A percentile compares a stretch with the other conserved stretches of the same genome.
phyloP scores from a whole-genome alignment of 2,113 vertebrate species.

The Tyrannus savana region DNA sequence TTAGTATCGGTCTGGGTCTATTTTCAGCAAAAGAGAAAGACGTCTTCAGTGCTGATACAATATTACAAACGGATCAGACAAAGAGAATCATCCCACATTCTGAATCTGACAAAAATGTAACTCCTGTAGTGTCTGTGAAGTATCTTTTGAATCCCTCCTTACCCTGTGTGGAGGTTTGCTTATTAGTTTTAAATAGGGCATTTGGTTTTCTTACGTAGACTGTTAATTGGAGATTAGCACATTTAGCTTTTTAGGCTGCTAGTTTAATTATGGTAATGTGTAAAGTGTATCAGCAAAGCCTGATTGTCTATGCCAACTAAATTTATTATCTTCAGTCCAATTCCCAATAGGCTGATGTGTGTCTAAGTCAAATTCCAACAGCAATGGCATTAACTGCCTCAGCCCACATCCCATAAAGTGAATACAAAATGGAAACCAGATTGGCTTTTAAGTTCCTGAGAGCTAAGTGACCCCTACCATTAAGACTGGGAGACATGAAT shows the following conservation, averaged over 20 bases:
- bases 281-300: not conserved
- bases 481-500: not conserved
- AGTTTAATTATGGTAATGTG: not conserved
- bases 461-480: not conserved
- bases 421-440: not conserved
- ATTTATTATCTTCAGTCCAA: not conserved
- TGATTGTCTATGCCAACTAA: not conserved
- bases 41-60: not conserved
- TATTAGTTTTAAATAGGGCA: not conserved
- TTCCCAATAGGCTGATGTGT: not conserved
- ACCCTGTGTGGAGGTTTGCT: not conserved
- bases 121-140: not conserved
- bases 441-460: not conserved
- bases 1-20: not conserved
- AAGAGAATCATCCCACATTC: not conserved
- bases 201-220: not conserved
- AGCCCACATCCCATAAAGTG: not conserved
- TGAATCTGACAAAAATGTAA: not conserved
- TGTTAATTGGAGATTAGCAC: not conserved
- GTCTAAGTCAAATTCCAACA: not conserved
- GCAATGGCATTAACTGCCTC: not conserved
- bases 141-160: not conserved
- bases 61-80: not conserved
- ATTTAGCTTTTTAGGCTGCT: not conserved
- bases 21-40: not conserved